Evolutionary conservation across 2,888 invertebrate species (phyloP).

Genomic region (Lepidonotus clava): DNA sequence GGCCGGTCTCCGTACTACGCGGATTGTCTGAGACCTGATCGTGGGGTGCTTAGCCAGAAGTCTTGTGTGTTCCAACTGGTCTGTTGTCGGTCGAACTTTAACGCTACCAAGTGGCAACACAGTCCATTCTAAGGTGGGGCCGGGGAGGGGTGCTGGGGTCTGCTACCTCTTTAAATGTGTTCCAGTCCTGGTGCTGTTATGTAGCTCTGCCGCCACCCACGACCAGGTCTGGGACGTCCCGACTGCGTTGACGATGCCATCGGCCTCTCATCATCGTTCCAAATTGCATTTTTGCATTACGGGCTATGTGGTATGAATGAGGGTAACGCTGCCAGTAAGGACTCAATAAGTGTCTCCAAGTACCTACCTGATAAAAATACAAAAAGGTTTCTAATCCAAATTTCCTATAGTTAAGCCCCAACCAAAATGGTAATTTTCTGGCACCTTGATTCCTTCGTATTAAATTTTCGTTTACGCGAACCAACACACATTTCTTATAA

Average conservation of each 20-base stretch:
- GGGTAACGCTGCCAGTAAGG: slow-evolving; percentile 41
- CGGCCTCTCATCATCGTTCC: slow-evolving; percentile 16
- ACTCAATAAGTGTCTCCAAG: too few species aligned
- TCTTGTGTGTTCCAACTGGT: neutral
- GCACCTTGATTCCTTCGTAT: too few species aligned
- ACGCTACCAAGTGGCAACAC: too few species aligned
- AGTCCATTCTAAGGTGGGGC: neutral
- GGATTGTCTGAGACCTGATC: slow-evolving; percentile 6
- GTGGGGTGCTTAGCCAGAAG: neutral
- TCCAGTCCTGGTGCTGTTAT: neutral
- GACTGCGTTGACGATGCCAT: slow-evolving; percentile 12
- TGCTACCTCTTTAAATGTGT: too few species aligned
- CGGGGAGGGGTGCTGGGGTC: neutral
- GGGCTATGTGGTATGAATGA: slow-evolving; percentile 50
- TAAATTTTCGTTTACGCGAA: too few species aligned
- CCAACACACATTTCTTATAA: too few species aligned
- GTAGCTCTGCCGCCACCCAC: neutral
- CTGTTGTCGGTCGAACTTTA: neutral
- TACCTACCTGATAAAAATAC: too few species aligned
- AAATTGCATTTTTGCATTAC: slow-evolving; percentile 52
- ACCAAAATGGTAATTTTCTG: too few species aligned
- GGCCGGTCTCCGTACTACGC: neutral
- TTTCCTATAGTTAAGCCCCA: too few species aligned
- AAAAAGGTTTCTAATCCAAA: too few species aligned
- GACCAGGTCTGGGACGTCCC: neutral